These are phyloP conservation scores for Paramuricea clavata DNA, from an alignment of 92 coral and sea anemone species.

Conservation along the genomic window DNA sequence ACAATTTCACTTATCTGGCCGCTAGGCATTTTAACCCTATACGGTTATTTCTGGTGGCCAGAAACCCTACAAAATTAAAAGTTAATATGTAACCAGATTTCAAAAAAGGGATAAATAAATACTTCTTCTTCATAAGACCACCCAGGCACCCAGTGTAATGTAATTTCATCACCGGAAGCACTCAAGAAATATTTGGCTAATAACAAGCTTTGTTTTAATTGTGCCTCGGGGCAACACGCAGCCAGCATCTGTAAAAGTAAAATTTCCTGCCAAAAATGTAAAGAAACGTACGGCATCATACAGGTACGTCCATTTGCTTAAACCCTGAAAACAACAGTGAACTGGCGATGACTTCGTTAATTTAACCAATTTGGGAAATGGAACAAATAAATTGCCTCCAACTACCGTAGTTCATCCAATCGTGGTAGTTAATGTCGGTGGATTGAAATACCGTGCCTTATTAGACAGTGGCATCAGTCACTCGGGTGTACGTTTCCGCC, in stretches of 20 bases:
- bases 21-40: too few relatives aligned
- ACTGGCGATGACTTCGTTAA: neutral
- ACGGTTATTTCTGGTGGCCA: too few relatives aligned
- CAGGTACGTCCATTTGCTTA: too few relatives aligned
- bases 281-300: neutral
- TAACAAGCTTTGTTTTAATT: neutral
- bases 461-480: slow-evolving; percentile 45
- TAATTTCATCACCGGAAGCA: neutral
- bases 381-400: too few relatives aligned
- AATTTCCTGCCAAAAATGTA: neutral
- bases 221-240: slow-evolving; percentile 14
- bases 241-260: too few relatives aligned
- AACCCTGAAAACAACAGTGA: neutral
- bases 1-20: too few relatives aligned
- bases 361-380: too few relatives aligned
- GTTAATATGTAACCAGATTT: too few relatives aligned
- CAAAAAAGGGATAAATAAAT: too few relatives aligned
- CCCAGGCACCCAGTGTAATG: neutral
- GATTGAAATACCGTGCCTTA: slow-evolving; percentile 37
- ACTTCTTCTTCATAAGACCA: neutral
- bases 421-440: slow-evolving; percentile 40
- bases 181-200: neutral
- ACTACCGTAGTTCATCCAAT: slow-evolving; percentile 45
- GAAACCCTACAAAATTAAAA: too few relatives aligned
- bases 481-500: slow-evolving; percentile 28